Evolutionary conservation across 1,140 invertebrate genomes (phyloP).

Genomic region (Apolygus lucorum): DNA sequence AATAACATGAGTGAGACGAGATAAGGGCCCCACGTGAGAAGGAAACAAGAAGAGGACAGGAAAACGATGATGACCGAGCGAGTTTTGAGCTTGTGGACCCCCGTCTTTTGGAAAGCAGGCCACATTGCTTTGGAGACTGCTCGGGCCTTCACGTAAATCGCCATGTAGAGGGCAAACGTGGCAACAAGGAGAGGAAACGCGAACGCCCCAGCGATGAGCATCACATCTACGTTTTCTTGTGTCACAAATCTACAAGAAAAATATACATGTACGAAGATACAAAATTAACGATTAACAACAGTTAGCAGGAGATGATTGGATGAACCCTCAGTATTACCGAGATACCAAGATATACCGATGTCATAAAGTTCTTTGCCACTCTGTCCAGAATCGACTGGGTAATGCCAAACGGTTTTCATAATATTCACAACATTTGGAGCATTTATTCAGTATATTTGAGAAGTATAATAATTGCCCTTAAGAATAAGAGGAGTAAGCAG

Average conservation of each 20-base stretch:
- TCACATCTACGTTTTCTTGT: background rate
- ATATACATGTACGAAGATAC: background rate
- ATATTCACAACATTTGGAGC: no score
- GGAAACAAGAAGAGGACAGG: background rate
- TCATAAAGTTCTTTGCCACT: no score
- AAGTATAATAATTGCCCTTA: no score
- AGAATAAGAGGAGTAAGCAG: no score
- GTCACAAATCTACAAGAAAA: background rate
- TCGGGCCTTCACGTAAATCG: background rate
- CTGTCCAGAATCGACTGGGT: no score
- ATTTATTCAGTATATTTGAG: no score
- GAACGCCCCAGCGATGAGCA: background rate
- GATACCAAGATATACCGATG: no score
- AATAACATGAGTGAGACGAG: background rate
- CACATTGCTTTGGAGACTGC: background rate
- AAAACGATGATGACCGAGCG: background rate
- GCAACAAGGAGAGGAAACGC: background rate
- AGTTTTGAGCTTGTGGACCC: background rate
- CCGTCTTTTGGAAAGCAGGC: background rate
- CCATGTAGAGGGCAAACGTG: slow-evolving; percentile 5
- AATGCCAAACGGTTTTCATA: no score
- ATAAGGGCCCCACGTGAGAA: background rate
- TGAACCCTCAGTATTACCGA: background rate
- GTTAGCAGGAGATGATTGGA: background rate
- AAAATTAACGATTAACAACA: background rate